Base-by-base conservation (phyloP, 2,113 vertebrate genomes). In the Cebidichthys violaceus region DNA sequence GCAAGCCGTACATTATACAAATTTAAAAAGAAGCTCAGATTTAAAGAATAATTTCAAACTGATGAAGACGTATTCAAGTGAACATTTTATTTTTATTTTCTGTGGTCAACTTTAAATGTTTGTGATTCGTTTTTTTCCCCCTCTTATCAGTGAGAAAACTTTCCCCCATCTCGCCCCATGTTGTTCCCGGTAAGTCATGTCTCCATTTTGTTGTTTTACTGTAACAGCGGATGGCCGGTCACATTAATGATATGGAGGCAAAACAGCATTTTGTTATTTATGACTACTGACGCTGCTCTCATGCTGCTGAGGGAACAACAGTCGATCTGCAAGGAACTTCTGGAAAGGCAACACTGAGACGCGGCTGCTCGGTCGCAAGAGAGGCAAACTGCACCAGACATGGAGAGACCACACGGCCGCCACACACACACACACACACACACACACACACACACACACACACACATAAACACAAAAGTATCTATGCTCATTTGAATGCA, bases 211-310 rank as follows among this genome's bases (percentile, higher is more conserved):
- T 73, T 88, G 68, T 72, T 82, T 47, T 13, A 55, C n/a, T 24
- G n/a, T 62, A 72, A 67, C 55, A 68, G 65, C 17, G 17, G 22
- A 73, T 54, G 67, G 75, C 83, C 79, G 90, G 87, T 86, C 86
- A 84, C 50, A 77, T 86, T 80, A 79, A 89, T 74, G 80, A 85
- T 24, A 64, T 70, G 64, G 55, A 86, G 79, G 78, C 60, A 55
- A 24, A 86, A 83, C 77, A 75, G 47, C 45, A 17, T 27, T 47
- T 43, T 45, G 70, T 93, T 87, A 93, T 93, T 93, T 93, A 92
- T 71, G 87, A 86, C 14, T 29, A 55, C 54, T 81, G 75, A 83
- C 82, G 75, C 64, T 82, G 45, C 84, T 84, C 68, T 90, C 81
- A 57, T 64, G 77, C 79, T 84, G 74, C 85, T 62, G 78, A 76